Evolutionary conservation across 2,113 vertebrate species (phyloP).

Genomic region (Sylvia atricapilla): DNA sequence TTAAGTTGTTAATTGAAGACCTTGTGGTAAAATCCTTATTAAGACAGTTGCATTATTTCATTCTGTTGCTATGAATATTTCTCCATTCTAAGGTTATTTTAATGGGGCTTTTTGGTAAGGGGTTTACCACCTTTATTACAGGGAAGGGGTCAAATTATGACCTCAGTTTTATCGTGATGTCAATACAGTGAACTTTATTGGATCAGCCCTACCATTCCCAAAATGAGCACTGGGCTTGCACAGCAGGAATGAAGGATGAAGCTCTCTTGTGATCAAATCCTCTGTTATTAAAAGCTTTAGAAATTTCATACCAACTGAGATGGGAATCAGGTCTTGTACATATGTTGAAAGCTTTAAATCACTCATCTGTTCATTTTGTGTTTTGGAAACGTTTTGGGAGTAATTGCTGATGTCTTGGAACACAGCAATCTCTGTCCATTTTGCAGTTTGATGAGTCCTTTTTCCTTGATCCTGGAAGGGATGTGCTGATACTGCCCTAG

Average conservation of each 20-base stretch:
- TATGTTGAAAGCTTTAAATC: not conserved
- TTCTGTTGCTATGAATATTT: not conserved
- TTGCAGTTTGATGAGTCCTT: not conserved
- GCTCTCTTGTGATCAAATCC: not conserved
- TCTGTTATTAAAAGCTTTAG: not conserved
- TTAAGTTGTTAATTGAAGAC: not conserved
- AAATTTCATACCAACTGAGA: not conserved
- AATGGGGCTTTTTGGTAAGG: not conserved
- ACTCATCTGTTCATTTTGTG: not conserved
- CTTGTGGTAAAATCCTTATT: not conserved
- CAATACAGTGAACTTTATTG: not conserved
- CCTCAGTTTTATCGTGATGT: not conserved
- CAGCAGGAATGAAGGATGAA: not conserved
- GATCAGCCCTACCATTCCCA: not conserved
- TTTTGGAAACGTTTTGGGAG: not conserved
- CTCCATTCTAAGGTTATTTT: not conserved
- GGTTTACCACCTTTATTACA: not conserved
- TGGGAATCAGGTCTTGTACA: not conserved
- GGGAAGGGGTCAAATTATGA: not conserved
- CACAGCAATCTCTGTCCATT: not conserved
- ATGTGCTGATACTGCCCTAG: not conserved
- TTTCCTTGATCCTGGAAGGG: not conserved
- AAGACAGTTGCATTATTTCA: not conserved
- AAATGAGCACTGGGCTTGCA: not conserved
- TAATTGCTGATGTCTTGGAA: not conserved